Conservation (phyloP, 2,113 vertebrate species). For the Pimephales promelas region DNA sequence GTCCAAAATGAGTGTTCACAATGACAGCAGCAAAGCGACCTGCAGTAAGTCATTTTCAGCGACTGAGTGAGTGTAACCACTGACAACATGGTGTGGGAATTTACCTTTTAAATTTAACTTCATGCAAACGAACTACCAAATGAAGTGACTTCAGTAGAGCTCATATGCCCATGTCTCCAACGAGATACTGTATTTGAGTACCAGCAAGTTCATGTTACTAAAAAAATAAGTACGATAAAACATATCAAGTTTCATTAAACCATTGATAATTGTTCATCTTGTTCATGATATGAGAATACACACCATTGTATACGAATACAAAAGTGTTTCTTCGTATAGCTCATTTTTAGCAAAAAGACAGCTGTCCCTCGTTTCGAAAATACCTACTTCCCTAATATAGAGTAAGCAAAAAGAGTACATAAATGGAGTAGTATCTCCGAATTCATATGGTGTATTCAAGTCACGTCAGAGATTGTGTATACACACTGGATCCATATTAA, state of each 20-base stretch:
- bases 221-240: too few relatives aligned
- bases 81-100: neutral
- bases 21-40: neutral
- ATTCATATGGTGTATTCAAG: neutral
- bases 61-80: neutral
- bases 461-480: neutral
- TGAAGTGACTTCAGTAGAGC: neutral
- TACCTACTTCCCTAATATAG: neutral
- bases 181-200: neutral
- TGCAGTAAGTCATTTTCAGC: neutral
- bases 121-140: neutral
- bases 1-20: neutral
- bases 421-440: neutral
- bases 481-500: neutral
- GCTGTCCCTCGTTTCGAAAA: neutral
- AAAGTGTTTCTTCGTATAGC: neutral
- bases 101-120: neutral
- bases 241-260: neutral
- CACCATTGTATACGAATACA: neutral
- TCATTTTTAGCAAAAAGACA: neutral
- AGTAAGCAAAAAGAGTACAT: neutral
- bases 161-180: neutral
- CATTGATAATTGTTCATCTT: neutral
- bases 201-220: too few relatives aligned
- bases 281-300: neutral